Evolutionary conservation across 1,140 invertebrate genomes (phyloP).

Genomic region (Pollicipes pollicipes): DNA sequence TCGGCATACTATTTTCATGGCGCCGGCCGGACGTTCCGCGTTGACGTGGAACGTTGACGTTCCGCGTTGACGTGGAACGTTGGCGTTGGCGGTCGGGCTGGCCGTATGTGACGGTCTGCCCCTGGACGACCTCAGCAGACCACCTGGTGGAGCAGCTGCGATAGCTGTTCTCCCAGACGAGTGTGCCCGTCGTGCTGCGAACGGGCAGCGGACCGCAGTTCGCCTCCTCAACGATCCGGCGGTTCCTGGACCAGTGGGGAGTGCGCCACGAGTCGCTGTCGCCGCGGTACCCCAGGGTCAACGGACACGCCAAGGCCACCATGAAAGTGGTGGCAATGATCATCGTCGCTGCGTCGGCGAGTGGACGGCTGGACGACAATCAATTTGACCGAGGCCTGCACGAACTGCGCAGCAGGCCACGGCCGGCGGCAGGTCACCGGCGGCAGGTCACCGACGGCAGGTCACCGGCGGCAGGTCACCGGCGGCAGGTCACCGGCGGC

Average conservation of each 20-base stretch:
- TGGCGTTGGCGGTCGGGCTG: no score
- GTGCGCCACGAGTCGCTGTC: constrained; percentile 6
- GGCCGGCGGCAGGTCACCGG: no score
- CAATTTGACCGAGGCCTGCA: no score
- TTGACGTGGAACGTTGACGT: constrained; percentile 7
- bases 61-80: constrained; percentile 6
- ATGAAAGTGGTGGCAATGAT: constrained; percentile 5
- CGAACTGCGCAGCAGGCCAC: no score
- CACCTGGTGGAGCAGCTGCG: background rate
- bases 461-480: no score
- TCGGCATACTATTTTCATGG: constrained; percentile 10
- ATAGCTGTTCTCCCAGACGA: constrained; percentile 6
- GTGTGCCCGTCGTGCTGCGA: constrained; percentile 5
- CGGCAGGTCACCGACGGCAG: no score
- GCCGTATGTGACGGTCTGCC: constrained; percentile 7
- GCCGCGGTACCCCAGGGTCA: constrained; percentile 5
- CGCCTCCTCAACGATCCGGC: constrained; percentile 7
- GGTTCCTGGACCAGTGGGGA: constrained; percentile 8
- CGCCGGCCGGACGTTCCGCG: constrained; percentile 7
- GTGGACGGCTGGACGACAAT: no score
- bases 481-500: no score
- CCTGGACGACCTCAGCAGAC: constrained; percentile 2
- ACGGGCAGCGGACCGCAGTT: constrained; percentile 10
- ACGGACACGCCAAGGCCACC: constrained; percentile 2
- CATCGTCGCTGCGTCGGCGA: background rate